Percentiles rank a stretch among this genome's conserved stretches.
phyloP scores from a whole-genome alignment of 2,113 vertebrate genomes.

The Carollia perspicillata region DNA sequence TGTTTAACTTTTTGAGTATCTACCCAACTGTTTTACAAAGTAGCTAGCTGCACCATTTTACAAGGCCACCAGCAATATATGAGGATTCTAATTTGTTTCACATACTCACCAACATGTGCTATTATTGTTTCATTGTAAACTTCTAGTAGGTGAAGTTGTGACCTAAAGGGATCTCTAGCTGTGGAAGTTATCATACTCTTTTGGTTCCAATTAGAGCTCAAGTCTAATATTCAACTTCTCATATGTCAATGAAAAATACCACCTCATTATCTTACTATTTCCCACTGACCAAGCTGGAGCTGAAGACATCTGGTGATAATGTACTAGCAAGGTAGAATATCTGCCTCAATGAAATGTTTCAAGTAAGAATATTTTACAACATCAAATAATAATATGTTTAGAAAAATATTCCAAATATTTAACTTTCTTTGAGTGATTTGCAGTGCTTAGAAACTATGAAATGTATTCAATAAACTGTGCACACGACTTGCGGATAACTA shows the following conservation, averaged over 20 bases:
- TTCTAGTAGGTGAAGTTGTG: not conserved
- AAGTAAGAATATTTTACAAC: not conserved
- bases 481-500: not conserved
- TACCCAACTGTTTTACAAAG: not conserved
- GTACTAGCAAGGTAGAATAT: not conserved
- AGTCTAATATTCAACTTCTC: not conserved
- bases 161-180: not conserved
- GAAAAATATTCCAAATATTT: not conserved
- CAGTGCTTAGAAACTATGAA: not conserved
- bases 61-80: not conserved
- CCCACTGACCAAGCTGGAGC: not conserved
- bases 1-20: not conserved
- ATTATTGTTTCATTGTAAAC: not conserved
- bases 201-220: not conserved
- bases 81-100: not conserved
- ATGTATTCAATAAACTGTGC: not conserved
- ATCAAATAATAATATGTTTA: not conserved
- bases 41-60: not conserved
- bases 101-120: not conserved
- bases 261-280: not conserved
- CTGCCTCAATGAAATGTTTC: not conserved
- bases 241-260: not conserved
- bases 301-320: not conserved
- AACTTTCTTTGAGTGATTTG: not conserved
- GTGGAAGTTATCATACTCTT: not conserved